These are phyloP conservation scores for Calameuta pallipes DNA, from an alignment of 2,888 invertebrate genomes.

Conservation along the genomic window DNA sequence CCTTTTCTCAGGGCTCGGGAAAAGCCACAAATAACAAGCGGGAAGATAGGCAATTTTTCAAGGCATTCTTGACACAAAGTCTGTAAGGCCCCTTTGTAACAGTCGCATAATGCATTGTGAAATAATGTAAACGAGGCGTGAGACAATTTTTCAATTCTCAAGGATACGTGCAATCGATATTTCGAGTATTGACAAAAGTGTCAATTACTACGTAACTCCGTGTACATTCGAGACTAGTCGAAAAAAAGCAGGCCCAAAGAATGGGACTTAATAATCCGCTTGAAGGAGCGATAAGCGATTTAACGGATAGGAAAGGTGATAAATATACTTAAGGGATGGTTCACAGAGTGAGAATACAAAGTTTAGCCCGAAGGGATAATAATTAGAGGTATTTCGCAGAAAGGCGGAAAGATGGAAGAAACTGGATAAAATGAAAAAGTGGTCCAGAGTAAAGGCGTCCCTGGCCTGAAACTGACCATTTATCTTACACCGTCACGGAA, in stretches of 20 bases:
- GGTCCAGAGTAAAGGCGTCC: neutral
- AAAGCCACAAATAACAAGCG: neutral
- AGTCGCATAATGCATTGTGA: neutral
- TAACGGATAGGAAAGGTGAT: neutral
- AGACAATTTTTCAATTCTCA: neutral
- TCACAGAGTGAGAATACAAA: neutral
- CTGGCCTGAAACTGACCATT: neutral
- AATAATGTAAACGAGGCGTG: neutral
- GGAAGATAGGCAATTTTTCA: neutral
- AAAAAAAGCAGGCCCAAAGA: too few species aligned
- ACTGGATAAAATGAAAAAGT: neutral
- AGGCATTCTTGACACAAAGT: neutral
- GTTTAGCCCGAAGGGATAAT: neutral
- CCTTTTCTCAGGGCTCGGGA: neutral
- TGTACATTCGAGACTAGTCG: neutral
- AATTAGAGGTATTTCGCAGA: neutral
- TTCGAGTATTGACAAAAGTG: neutral
- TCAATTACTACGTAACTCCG: neutral
- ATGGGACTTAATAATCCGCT: too few species aligned
- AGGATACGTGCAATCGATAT: neutral
- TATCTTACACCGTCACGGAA: neutral
- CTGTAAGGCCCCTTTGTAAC: neutral
- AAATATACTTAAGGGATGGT: neutral
- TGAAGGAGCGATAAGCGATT: neutral
- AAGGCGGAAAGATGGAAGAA: neutral